phyloP scores from a whole-genome alignment of 2,888 invertebrate genomes.

The Erpobdella octoculata region DNA sequence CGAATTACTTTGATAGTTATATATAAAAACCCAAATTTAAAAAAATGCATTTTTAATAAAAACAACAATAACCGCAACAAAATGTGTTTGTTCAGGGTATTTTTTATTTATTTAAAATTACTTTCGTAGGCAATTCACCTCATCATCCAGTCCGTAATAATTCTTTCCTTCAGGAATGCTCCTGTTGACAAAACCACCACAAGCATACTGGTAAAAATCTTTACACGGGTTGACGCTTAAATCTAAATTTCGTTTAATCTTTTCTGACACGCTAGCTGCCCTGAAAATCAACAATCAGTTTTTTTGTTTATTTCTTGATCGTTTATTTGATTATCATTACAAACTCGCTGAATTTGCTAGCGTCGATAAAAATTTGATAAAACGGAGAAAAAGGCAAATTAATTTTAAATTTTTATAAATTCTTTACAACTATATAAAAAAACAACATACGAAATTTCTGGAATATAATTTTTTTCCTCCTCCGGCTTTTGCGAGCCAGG shows the following conservation, averaged over 20 bases:
- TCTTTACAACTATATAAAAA: too few species aligned
- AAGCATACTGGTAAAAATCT: slow-evolving; percentile 76
- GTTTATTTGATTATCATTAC: background rate
- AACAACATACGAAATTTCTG: too few species aligned
- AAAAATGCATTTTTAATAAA: too few species aligned
- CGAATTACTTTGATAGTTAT: too few species aligned
- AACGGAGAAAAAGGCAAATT: too few species aligned
- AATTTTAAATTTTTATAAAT: too few species aligned
- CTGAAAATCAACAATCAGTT: background rate
- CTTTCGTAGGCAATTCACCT: too few species aligned
- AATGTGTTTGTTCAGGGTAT: too few species aligned
- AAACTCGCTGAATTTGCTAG: background rate
- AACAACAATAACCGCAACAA: too few species aligned
- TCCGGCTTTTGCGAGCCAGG: background rate
- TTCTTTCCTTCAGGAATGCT: slow-evolving; percentile 30
- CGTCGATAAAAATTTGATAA: background rate
- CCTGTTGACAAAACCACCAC: slow-evolving; percentile 47
- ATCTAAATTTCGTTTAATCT: slow-evolving; percentile 59
- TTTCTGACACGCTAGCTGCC: slow-evolving; percentile 3
- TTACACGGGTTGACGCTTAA: slow-evolving; percentile 67
- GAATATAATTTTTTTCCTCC: too few species aligned
- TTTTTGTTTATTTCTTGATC: background rate
- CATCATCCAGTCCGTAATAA: slow-evolving; percentile 29
- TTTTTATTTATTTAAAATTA: too few species aligned
- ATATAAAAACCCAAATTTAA: too few species aligned